Evolutionary conservation across 2,888 invertebrate species (phyloP).

Genomic region (Halictus quadricinctus): DNA sequence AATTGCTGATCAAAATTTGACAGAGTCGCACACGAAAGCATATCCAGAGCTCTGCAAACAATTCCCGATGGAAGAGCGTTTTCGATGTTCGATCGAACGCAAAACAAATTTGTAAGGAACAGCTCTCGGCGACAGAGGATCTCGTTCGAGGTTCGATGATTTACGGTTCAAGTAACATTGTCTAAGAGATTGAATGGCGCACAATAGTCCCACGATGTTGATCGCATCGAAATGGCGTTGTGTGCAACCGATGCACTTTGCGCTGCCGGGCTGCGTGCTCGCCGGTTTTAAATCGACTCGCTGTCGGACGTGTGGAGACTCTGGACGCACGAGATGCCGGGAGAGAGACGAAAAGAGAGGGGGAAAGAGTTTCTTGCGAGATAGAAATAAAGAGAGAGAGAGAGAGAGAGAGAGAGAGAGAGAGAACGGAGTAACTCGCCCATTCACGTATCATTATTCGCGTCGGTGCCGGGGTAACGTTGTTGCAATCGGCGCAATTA

Average conservation of each 20-base stretch:
- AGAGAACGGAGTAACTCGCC: conserved; percentile 60
- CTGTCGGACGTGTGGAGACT: neutral
- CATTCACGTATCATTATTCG: conserved; percentile 80
- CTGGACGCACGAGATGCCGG: conserved; percentile 51
- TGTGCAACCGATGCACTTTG: conserved; percentile 64
- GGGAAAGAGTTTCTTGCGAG: neutral
- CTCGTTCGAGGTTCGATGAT: neutral
- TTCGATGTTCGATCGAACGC: too few relatives aligned
- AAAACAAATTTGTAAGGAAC: neutral
- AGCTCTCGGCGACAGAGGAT: neutral
- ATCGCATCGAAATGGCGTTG: conserved; percentile 53
- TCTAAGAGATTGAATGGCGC: neutral
- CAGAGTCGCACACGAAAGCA: neutral
- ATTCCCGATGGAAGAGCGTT: neutral
- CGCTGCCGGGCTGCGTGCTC: conserved; percentile 50
- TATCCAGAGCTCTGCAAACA: neutral
- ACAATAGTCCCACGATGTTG: neutral
- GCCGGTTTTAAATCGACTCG: conserved; percentile 9
- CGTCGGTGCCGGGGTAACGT: conserved; percentile 74
- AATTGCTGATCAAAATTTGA: neutral
- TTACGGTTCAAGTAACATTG: neutral
- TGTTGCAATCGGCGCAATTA: conserved; percentile 80
- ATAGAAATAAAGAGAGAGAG: neutral
- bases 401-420: neutral
- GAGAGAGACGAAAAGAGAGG: neutral